Conservation (phyloP, 2,888 invertebrate genomes). For the Plutella xylostella region DNA sequence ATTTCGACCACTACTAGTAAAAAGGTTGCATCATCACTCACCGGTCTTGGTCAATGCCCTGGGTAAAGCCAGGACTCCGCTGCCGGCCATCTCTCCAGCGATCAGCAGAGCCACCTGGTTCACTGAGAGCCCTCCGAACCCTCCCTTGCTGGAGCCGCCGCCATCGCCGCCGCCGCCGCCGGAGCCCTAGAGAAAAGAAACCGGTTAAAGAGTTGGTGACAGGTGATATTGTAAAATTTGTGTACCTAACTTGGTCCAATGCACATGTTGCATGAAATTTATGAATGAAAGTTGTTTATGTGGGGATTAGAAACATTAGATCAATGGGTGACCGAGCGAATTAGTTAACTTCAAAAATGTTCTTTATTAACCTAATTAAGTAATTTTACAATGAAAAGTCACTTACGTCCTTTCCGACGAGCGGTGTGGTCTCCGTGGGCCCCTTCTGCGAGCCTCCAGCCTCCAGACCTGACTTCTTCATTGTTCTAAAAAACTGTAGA, state of each 20-base stretch:
- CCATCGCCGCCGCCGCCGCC: constrained; percentile 11
- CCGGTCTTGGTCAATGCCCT: constrained; percentile 74
- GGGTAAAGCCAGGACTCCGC: constrained; percentile 77
- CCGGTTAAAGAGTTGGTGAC: not conserved
- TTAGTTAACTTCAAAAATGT: not conserved
- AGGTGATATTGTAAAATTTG: not conserved
- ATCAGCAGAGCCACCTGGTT: constrained; percentile 72
- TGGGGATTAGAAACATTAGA: not conserved
- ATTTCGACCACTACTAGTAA: too few relatives aligned
- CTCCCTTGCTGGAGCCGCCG: not conserved
- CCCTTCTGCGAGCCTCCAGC: constrained; percentile 7
- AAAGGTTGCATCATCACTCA: too few relatives aligned
- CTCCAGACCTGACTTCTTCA: constrained; percentile 36
- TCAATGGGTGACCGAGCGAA: not conserved
- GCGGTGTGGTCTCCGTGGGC: constrained; percentile 42
- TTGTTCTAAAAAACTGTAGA: constrained; percentile 18
- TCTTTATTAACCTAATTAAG: not conserved
- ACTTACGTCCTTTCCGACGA: constrained; percentile 41
- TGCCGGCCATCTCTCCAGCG: constrained; percentile 79
- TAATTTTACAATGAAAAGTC: not conserved
- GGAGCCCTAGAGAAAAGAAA: not conserved
- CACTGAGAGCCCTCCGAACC: constrained; percentile 26
- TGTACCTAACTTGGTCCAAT: not conserved
- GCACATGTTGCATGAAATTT: not conserved
- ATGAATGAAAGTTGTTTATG: not conserved